Base-by-base conservation (phyloP, 2,113 vertebrate genomes). In the Eurystomus gularis region DNA sequence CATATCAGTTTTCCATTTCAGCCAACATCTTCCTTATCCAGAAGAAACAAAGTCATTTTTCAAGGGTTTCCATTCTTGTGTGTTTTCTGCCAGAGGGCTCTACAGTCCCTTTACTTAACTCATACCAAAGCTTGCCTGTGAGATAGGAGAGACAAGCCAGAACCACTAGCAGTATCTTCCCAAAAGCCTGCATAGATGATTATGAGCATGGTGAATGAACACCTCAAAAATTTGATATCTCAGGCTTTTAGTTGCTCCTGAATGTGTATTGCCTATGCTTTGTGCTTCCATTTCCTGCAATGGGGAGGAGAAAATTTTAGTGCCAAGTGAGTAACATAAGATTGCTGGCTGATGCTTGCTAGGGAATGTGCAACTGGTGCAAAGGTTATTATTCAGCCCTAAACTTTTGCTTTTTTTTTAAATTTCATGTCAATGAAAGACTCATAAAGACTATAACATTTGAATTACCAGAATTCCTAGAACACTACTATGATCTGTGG, bases 401-500 rank as follows among this genome's bases (percentile, higher is more conserved):
- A 8, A 29, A 18, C 20, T 78, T 44, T 23, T 52, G n/a, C 14
- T 62, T 37, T 7, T 54, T 70, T 80, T 42, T n/a, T n/a, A n/a
- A n/a, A 25, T 48, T 87, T 82, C 25, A 29, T 2, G 3, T 51
- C 20, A 39, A 0, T 31, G 31, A 28, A 48, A 65, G 33, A 35
- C 16, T 13, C 2, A 0, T 3, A n/a, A n/a, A n/a, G 23, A 31
- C n/a, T 21, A 8, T 33, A 49, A 21, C 20, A 26, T 58, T 2
- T 71, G 46, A 8, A 39, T 48, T 85, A 84, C n/a, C 40, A 20
- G 16, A 46, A 21, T 48, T 85, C 87, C n/a, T 44, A 20, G 26
- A 46, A 21, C 3, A 8, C 8, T 40, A 0, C 18, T 82, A n/a
- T 29, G 11, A 29, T 80, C 68, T 71, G 52, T 54, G 49, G 10